A percentile compares a stretch with the other conserved stretches of the same genome.
These are phyloP conservation scores for Hyla sarda DNA, from an alignment of 2,113 vertebrate species.

Conservation along the genomic window DNA sequence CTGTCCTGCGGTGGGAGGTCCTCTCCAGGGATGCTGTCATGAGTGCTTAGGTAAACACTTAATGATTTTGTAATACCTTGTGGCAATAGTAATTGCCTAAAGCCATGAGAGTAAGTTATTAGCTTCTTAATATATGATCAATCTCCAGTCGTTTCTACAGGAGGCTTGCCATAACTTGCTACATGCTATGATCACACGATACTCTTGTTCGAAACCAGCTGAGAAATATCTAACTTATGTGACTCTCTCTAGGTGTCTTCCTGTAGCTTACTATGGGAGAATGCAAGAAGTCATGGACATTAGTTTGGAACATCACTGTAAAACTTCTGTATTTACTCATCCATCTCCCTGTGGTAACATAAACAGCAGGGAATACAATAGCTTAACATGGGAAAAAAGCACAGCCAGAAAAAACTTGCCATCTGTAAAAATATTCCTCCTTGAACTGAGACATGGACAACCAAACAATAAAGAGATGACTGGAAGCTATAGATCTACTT, in stretches of 20 bases:
- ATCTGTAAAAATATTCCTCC: not conserved
- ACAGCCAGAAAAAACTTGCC: not conserved
- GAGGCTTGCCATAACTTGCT: not conserved
- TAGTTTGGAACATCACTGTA: not conserved
- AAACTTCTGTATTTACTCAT: not conserved
- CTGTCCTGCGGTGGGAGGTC: too few species aligned
- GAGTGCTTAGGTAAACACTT: too few species aligned
- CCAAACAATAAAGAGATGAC: not conserved
- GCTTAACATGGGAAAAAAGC: not conserved
- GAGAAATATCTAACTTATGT: not conserved
- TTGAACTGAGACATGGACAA: not conserved
- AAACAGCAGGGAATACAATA: constrained; percentile 27
- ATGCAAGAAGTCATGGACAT: not conserved
- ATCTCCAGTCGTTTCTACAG: not conserved
- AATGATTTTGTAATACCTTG: not conserved
- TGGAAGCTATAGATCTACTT: not conserved
- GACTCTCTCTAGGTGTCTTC: not conserved
- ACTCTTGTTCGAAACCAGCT: not conserved
- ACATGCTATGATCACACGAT: not conserved
- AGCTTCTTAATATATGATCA: not conserved
- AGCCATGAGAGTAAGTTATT: not conserved
- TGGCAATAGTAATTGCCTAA: not conserved
- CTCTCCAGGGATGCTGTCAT: too few species aligned
- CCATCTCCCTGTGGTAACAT: not conserved
- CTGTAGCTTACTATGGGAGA: constrained; percentile 21